Base-by-base conservation (phyloP, 2,888 invertebrate species). In the Lumbricus terrestris region DNA sequence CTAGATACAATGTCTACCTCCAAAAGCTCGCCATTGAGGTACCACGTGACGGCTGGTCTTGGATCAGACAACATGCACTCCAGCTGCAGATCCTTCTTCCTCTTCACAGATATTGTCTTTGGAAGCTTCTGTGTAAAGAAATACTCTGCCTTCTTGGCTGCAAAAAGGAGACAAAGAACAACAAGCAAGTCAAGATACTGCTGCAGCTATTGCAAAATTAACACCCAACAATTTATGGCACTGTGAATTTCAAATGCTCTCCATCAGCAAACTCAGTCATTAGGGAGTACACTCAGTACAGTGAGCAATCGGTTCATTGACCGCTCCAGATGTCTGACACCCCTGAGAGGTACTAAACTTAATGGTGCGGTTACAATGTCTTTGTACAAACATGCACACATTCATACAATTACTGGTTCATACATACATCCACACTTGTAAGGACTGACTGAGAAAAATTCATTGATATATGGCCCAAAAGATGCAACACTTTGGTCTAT, bases 51-150 rank as follows among this genome's bases (percentile, higher is more conserved):
- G 93, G 97, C 97, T 18, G 99, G 99, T 95, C 99, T 96, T 93
- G 97, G 97, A 94, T 97, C 98, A 94, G 97, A 98, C 88, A 99
- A 97, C 82, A 97, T 96, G 95, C 99, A 99, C 95, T 99, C 98
- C 93, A 99, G 96, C 91, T 97, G 96, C 0, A 97, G 96, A 95
- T 98, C 98, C 95, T 99, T 98, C 93, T 97, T 97, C 0, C 97
- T 97, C 94, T 97, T 98, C 35, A 99, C 98, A 93, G 97, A 97
- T 88, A 97, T 96, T 93, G 97, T 97, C 95, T 98, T 98, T 93
- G 97, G 97, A 90, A 99, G 96, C 88, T 96, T 97, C 95, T 98
- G 98, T 15, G 97, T 97, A 96, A 99, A 99, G 91, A 97, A 97
- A 95, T 98, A 99, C 29, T 97, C 96, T 69, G 98, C 98, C 95